These are phyloP conservation scores for Zaprionus camerounensis DNA, from an alignment of 1,140 invertebrate genomes.

Conservation along the genomic window DNA sequence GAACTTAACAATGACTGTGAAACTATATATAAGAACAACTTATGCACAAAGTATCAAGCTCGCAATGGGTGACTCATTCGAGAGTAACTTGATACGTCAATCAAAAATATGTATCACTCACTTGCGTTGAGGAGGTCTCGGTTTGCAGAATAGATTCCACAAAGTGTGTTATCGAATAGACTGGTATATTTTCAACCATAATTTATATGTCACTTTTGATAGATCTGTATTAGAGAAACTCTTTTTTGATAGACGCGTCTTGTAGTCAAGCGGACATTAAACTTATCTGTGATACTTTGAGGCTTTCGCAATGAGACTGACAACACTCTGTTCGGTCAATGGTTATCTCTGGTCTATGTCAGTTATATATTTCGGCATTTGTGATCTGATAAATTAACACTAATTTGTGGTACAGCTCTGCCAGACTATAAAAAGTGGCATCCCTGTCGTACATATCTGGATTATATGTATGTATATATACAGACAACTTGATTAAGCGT, in stretches of 20 bases:
- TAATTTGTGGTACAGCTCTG: conserved; percentile 28
- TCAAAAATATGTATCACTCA: conserved; percentile 39
- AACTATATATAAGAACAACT: background rate
- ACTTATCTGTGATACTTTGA: conserved; percentile 44
- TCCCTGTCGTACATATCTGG: conserved; percentile 4
- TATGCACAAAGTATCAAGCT: background rate
- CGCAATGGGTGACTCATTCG: conserved; percentile 20
- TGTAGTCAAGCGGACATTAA: conserved; percentile 37
- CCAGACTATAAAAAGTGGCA: conserved; percentile 3
- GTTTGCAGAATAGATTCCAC: conserved; percentile 51
- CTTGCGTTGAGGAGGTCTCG: conserved; percentile 36
- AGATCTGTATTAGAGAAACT: conserved; percentile 15
- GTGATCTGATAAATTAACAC: conserved; percentile 62
- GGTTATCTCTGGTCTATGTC: conserved; percentile 25
- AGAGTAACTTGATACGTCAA: conserved; percentile 10
- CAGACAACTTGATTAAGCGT: conserved; percentile 4
- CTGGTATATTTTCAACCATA: conserved; percentile 62
- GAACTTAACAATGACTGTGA: background rate
- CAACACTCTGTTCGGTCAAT: conserved; percentile 11
- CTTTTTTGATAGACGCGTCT: conserved; percentile 10
- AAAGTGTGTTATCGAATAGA: conserved; percentile 77
- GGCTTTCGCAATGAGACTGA: conserved; percentile 31
- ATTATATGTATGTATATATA: background rate
- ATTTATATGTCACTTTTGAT: conserved; percentile 1
- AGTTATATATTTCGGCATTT: conserved; percentile 33